A percentile compares a stretch with the other conserved stretches of the same genome.
Conservation (phyloP, 2,797 vertebrate species). For the Rhabdomys pumilio region DNA sequence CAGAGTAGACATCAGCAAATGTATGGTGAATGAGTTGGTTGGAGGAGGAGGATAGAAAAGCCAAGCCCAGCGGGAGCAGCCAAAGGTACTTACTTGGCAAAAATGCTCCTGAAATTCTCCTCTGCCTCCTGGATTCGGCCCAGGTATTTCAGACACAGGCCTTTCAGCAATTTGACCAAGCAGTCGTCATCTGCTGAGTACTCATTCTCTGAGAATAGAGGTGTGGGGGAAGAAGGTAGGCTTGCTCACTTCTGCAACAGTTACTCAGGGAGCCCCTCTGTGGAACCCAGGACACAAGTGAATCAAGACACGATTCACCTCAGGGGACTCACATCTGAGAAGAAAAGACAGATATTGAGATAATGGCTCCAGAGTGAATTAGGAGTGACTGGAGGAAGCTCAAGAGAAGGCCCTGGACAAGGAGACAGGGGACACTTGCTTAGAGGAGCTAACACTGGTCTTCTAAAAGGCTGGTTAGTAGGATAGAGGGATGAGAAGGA, state of each 20-base stretch:
- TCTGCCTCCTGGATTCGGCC: slow-evolving; percentile 95
- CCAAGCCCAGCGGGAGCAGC: not conserved
- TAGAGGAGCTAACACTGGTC: slow-evolving; percentile 7
- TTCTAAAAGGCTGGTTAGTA: slow-evolving; percentile 1
- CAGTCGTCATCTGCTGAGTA: slow-evolving; percentile 95
- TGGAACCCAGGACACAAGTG: slow-evolving; percentile 31
- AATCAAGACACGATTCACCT: slow-evolving; percentile 15
- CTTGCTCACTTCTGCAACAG: slow-evolving; percentile 64
- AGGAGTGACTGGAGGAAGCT: slow-evolving; percentile 15
- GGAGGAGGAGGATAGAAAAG: not conserved
- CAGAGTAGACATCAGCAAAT: not conserved
- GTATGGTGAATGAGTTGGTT: not conserved
- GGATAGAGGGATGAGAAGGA: not conserved
- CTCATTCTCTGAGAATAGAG: slow-evolving; percentile 91
- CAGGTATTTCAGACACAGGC: slow-evolving; percentile 97
- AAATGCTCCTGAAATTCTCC: slow-evolving; percentile 95
- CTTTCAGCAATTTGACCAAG: slow-evolving; percentile 96
- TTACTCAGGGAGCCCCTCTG: slow-evolving; percentile 45
- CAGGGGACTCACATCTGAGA: slow-evolving; percentile 55
- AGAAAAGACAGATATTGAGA: slow-evolving; percentile 59
- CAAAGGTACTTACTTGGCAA: slow-evolving; percentile 88
- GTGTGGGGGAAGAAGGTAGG: slow-evolving; percentile 63
- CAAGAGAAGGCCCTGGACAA: slow-evolving; percentile 10
- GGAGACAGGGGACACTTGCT: slow-evolving; percentile 25
- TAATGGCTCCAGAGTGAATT: not conserved